Percentiles rank a stretch among this genome's conserved stretches.
These are phyloP conservation scores for Tetramorium bicarinatum DNA, from an alignment of 2,888 invertebrate species.

Conservation along the genomic window DNA sequence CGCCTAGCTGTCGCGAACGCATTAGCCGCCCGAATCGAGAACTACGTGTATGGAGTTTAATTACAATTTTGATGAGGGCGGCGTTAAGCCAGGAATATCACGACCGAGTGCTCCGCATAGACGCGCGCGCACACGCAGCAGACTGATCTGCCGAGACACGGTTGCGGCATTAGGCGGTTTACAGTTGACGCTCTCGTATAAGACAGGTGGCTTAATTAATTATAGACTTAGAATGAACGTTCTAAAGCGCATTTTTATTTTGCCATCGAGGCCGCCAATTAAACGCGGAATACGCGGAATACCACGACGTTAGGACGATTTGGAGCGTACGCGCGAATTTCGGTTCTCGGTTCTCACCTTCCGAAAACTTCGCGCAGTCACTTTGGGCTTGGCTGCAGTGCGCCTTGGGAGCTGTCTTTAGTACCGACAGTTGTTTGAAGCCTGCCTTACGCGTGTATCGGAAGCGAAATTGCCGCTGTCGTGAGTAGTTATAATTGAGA, in stretches of 20 bases:
- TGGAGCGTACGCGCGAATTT: slow-evolving; percentile 73
- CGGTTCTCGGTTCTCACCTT: slow-evolving; percentile 52
- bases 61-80: slow-evolving; percentile 56
- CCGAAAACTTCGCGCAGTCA: slow-evolving; percentile 69
- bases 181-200: slow-evolving; percentile 10
- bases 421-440: slow-evolving; percentile 57
- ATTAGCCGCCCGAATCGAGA: slow-evolving; percentile 46
- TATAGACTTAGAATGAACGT: neutral
- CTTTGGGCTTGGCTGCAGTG: slow-evolving; percentile 62
- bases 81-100: slow-evolving; percentile 54
- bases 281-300: neutral
- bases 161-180: slow-evolving; percentile 31
- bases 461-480: slow-evolving; percentile 61
- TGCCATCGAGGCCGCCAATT: neutral
- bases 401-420: slow-evolving; percentile 55
- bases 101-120: slow-evolving; percentile 34
- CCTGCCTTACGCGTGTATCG: slow-evolving; percentile 58
- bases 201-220: slow-evolving; percentile 46
- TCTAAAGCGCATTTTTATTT: neutral
- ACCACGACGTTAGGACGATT: slow-evolving; percentile 60
- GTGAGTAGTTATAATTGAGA: slow-evolving; percentile 64
- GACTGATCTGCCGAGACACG: slow-evolving; percentile 41
- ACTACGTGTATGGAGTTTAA: slow-evolving; percentile 56
- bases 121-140: slow-evolving; percentile 12
- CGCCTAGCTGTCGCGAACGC: slow-evolving; percentile 49